Conservation (phyloP, 1,140 invertebrate species). For the Platyscapa corneri region DNA sequence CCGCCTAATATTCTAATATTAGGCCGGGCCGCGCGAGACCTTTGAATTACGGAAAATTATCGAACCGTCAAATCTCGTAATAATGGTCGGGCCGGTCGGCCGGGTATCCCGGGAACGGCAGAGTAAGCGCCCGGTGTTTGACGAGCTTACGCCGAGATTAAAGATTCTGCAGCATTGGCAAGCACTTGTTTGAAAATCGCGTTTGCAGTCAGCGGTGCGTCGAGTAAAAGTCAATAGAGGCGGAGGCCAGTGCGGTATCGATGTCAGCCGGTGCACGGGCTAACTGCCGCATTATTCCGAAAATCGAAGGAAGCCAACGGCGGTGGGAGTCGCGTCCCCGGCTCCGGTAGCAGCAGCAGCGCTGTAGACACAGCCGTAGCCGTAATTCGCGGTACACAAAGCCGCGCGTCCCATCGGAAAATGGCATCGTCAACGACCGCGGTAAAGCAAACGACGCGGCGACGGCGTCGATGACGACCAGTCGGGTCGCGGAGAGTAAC, state of each 20-base stretch:
- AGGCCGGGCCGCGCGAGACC: too few species aligned
- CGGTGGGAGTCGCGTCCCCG: neutral
- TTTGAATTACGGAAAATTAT: too few species aligned
- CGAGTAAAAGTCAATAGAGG: constrained; percentile 4
- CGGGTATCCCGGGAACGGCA: too few species aligned
- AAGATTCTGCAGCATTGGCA: neutral
- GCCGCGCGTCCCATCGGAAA: neutral
- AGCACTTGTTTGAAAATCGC: neutral
- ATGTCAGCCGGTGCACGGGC: neutral
- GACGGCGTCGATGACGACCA: neutral
- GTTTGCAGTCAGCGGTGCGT: neutral
- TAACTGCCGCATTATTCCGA: neutral
- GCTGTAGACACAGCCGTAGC: neutral
- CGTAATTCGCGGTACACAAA: too few species aligned
- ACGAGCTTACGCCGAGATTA: neutral
- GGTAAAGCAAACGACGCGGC: neutral
- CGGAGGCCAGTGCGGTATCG: neutral
- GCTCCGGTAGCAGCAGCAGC: too few species aligned
- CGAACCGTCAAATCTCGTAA: neutral
- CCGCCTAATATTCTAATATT: too few species aligned
- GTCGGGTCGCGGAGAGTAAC: neutral
- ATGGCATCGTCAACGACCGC: neutral
- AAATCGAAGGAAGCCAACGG: neutral
- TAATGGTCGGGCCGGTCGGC: neutral
- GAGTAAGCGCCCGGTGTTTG: neutral